Evolutionary conservation across 30 jellyfish, hydroid and myxozoan species (phyloP).

Genomic region (Pseudorhiza aurosa): DNA sequence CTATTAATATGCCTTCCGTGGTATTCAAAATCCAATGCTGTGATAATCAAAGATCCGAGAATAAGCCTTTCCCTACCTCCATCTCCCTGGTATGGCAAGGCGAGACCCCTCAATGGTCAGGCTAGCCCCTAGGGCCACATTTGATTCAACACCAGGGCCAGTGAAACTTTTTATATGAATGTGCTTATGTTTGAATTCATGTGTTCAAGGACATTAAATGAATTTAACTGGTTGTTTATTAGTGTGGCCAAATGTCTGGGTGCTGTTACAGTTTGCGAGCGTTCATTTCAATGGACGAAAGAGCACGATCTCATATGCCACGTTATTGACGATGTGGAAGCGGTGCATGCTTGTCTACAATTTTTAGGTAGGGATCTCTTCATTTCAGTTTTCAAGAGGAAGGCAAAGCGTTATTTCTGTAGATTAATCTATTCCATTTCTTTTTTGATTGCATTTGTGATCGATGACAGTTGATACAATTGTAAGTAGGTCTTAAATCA

Average conservation of each 20-base stretch:
- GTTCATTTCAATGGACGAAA: conserved; percentile 76
- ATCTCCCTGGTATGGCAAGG: too few species aligned
- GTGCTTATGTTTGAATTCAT: neutral
- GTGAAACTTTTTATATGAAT: too few species aligned
- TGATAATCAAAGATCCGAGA: too few species aligned
- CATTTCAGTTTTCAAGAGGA: neutral
- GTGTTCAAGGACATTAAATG: too few species aligned
- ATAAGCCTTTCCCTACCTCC: too few species aligned
- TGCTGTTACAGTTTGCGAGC: conserved; percentile 71
- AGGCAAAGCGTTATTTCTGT: neutral
- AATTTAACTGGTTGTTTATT: neutral
- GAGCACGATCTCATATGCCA: conserved; percentile 66
- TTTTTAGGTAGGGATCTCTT: conserved; percentile 59
- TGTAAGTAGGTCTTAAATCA: too few species aligned
- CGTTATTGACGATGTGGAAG: conserved; percentile 70
- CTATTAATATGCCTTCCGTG: too few species aligned
- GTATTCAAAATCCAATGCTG: too few species aligned
- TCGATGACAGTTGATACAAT: neutral
- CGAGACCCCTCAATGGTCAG: too few species aligned
- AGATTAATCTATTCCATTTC: neutral
- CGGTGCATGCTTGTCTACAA: conserved; percentile 80
- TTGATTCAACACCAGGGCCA: too few species aligned
- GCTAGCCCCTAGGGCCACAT: too few species aligned
- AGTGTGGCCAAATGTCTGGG: conserved; percentile 96
- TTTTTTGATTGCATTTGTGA: neutral